phyloP scores from a whole-genome alignment of 2,888 invertebrate genomes.

The Byasa hedistus region DNA sequence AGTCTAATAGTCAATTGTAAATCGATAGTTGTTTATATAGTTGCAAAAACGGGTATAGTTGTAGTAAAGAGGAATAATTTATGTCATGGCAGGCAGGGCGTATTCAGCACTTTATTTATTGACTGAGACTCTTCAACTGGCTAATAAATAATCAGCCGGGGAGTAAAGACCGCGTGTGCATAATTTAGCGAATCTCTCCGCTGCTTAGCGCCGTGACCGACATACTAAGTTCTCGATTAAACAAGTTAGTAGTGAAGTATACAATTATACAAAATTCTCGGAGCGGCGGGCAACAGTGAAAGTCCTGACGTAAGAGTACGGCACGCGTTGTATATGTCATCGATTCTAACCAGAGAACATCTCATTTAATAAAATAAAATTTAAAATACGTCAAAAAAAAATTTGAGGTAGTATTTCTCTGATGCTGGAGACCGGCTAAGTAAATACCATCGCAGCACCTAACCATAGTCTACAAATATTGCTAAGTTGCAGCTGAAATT shows the following conservation, averaged over 20 bases:
- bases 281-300: slow-evolving; percentile 54
- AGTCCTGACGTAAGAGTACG: slow-evolving; percentile 49
- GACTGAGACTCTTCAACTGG: background rate
- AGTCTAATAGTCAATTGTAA: no score
- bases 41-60: no score
- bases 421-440: no score
- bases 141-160: background rate
- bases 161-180: slow-evolving; percentile 3
- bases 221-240: slow-evolving; percentile 36
- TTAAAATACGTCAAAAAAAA: background rate
- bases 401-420: no score
- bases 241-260: slow-evolving; percentile 38
- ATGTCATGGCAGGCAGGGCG: background rate
- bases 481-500: no score
- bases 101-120: background rate
- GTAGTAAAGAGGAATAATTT: no score
- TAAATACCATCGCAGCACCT: no score
- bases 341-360: slow-evolving; percentile 9
- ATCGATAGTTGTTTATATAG: no score
- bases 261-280: slow-evolving; percentile 49
- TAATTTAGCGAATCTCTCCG: slow-evolving; percentile 25
- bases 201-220: slow-evolving; percentile 35
- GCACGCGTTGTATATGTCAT: slow-evolving; percentile 35
- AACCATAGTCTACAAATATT: no score
- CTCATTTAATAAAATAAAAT: slow-evolving; percentile 2